Evolutionary conservation across 1,140 invertebrate species (phyloP), one percentile per base, ranked within the genome.

Genomic region (Glossosoma conforme): DNA sequence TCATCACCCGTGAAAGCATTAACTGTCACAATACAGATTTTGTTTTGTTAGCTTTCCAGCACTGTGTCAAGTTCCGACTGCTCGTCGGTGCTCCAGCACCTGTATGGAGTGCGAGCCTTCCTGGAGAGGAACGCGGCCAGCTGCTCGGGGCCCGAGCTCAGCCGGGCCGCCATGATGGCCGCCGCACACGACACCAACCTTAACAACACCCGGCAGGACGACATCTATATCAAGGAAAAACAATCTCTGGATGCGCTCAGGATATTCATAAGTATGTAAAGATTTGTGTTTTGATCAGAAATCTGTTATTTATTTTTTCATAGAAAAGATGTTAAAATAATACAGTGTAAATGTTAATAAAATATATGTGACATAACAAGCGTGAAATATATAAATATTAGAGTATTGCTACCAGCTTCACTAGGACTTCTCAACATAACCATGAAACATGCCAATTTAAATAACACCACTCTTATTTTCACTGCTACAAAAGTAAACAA

Each of bases 201-300:
- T 17, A 59, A 59, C 30, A 45, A 21, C 19, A 48, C 56, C 3
- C 36, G 56, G 6, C 46, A 62, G 6, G 68, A 70, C 33, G 65
- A 70, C 60, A 66, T 69, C 5, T 67, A 65, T 42, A 56, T 61
- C 0, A 81, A 84, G 65, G 81, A 86, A 60, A 79, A 85, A 60
- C 81, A 84, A 58, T 93, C 91, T 0, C 67, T 96, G 19, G 81
- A 85, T 49, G 81, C 87, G 14, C 66, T 96, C 1, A 83, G 85
- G 66, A 75, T 82, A 25, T 83, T 95, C 57, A 79, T 94, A 18
- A 80, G 75, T 71, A 60, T 33, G 40, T 50, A 28, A 28, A 28
- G 6, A 28, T 28, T 6, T 28, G n/a, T 28, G n/a, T 8, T 28
- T 28, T 28, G 25, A 28, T 28, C 25, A 28, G 6, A 8, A 28